A percentile compares a stretch with the other conserved stretches of the same genome.
Evolutionary conservation across 2,113 vertebrate species (phyloP).

Genomic region (Colaptes auratus): DNA sequence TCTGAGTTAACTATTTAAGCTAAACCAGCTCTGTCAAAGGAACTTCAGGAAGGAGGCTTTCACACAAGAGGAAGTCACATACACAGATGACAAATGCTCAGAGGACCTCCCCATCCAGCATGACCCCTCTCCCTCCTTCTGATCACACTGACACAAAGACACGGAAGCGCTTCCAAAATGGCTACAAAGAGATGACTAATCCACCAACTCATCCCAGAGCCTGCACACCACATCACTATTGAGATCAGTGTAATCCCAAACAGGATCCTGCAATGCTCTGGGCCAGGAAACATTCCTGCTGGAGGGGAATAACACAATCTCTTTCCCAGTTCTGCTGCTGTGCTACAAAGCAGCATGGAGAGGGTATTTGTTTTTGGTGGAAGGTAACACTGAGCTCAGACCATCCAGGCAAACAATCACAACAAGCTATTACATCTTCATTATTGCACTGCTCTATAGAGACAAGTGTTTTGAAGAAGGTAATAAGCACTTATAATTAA

Average conservation of each 20-base stretch:
- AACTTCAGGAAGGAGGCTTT: not conserved
- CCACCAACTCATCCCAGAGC: not conserved
- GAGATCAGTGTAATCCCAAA: not conserved
- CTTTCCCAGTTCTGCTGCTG: not conserved
- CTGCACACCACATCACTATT: fast-evolving
- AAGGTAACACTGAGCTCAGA: not conserved
- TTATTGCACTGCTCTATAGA: conserved; percentile 30
- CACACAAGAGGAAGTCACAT: not conserved
- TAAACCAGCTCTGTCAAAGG: not conserved
- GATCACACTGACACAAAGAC: not conserved
- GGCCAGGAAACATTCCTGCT: not conserved
- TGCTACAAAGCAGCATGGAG: not conserved
- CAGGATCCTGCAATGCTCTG: not conserved
- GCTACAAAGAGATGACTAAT: not conserved
- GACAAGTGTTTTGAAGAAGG: conserved; percentile 66
- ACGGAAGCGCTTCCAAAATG: not conserved
- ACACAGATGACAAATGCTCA: not conserved
- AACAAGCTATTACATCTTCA: not conserved
- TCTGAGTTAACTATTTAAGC: not conserved
- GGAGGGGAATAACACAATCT: not conserved
- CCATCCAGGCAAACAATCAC: not conserved
- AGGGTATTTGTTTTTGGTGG: not conserved
- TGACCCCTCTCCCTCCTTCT: not conserved
- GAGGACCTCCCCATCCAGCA: not conserved
- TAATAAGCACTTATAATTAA: conserved; percentile 69